Base-by-base conservation (phyloP, 2,113 vertebrate genomes). In the Hypanus sabinus region DNA sequence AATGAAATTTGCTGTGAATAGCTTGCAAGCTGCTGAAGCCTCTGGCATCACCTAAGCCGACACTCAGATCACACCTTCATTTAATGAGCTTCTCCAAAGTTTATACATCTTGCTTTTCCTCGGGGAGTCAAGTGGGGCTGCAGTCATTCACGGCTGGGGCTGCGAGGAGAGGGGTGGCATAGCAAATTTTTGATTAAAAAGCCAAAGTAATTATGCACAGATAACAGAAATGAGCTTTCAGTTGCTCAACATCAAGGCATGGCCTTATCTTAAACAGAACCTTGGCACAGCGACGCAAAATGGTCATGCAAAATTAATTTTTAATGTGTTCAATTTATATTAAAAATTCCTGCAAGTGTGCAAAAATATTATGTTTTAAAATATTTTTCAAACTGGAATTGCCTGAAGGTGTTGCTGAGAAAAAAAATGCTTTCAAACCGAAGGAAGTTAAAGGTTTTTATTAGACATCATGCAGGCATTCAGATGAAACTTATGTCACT, bases 401-500 rank as follows among this genome's bases (percentile, higher is more conserved):
- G 97, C 97, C 97, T 96, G 97, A 97, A 98, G 97, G 97, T 97
- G 96, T 97, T 96, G 96, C 97, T 96, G 96, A 96, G 97, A 96
- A 96, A 97, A 97, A 94, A 94, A 96, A 97, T 96, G 96, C 96
- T 97, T 96, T 97, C 97, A 97, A 97, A 97, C 97, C 97, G 97
- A 97, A 97, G 97, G 96, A 96, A 97, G 97, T 97, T 97, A 97
- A 97, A 97, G 97, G 97, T 97, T 97, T 98, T 97, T 97, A 98
- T 98, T 97, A 98, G 97, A 98, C 97, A 97, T 98, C 98, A 98
- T 97, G 98, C 98, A 97, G 98, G 97, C 97, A 98, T 98, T 98
- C 97, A 98, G 97, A 98, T 98, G 97, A 97, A 98, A 97, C 97
- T 98, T 95, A 98, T 97, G 97, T 97, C 97, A 96, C 97, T 93